Conservation (phyloP, 2,888 invertebrate genomes). For the Belgica antarctica region DNA sequence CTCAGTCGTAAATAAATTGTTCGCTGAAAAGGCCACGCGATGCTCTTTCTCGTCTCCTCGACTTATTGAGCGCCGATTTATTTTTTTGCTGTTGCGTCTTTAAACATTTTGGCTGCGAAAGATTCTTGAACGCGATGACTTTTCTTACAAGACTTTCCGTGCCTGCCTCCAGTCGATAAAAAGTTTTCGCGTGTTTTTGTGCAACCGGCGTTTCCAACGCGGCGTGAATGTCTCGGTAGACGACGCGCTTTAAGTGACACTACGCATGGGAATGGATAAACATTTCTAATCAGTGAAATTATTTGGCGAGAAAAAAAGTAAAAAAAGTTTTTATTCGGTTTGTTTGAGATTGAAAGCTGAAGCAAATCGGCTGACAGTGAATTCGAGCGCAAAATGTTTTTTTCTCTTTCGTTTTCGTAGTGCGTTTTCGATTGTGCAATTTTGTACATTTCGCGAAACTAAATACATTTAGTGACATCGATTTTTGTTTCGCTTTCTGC, state of each 20-base stretch:
- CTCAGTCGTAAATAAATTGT: constrained; percentile 43
- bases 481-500: constrained; percentile 35
- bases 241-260: too few species aligned
- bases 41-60: not conserved
- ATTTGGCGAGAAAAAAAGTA: not conserved
- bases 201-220: not conserved
- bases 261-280: too few species aligned
- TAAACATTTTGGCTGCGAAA: too few species aligned
- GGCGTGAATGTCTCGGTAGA: not conserved
- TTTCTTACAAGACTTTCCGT: too few species aligned
- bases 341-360: not conserved
- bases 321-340: not conserved
- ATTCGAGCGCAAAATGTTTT: constrained; percentile 18
- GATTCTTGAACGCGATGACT: not conserved
- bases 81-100: too few species aligned
- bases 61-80: constrained; percentile 10
- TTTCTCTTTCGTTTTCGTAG: constrained; percentile 9
- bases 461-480: constrained; percentile 43
- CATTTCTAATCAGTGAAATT: too few species aligned
- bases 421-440: constrained; percentile 41
- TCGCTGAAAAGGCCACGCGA: constrained; percentile 31
- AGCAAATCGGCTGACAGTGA: constrained; percentile 37
- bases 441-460: constrained; percentile 34
- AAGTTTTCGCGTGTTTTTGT: too few species aligned
- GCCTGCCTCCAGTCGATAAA: too few species aligned